Percentiles rank a stretch among this genome's conserved stretches.
Evolutionary conservation across 1,140 invertebrate species (phyloP).

Genomic region (Cepaea nemoralis): DNA sequence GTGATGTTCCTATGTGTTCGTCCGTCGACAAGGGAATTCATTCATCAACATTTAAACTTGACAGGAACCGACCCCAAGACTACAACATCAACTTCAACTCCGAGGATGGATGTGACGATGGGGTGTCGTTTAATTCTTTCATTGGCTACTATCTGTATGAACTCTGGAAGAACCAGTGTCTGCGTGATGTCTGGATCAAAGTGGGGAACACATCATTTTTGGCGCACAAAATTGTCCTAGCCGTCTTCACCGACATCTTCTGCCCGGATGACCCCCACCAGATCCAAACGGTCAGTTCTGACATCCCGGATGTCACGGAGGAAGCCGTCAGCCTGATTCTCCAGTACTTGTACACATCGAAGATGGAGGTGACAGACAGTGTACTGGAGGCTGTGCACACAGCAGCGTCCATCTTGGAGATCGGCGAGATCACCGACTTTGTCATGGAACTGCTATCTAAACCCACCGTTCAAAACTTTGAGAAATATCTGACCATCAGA

Average conservation of each 20-base stretch:
- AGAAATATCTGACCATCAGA: constrained; percentile 8
- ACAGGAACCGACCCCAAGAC: background rate
- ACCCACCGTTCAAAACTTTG: constrained; percentile 30
- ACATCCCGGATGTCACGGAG: constrained; percentile 16
- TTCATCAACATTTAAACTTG: background rate
- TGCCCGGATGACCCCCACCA: constrained; percentile 23
- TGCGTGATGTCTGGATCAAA: constrained; percentile 16
- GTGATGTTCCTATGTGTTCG: background rate
- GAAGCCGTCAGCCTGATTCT: constrained; percentile 34
- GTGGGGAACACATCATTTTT: constrained; percentile 27
- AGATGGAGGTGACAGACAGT: constrained; percentile 34
- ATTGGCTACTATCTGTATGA: constrained; percentile 30
- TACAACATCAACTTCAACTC: constrained; percentile 26
- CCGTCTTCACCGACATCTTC: constrained; percentile 39
- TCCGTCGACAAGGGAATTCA: background rate
- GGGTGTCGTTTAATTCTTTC: background rate
- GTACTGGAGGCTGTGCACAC: constrained; percentile 14
- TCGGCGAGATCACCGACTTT: constrained; percentile 16
- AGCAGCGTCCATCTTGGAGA: constrained; percentile 17
- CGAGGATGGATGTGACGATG: background rate
- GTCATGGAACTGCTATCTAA: constrained; percentile 21
- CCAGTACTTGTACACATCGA: constrained; percentile 35
- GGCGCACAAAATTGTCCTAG: constrained; percentile 38
- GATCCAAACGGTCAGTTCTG: constrained; percentile 11
- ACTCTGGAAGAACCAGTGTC: constrained; percentile 31